Conservation (phyloP, 2,888 invertebrate species). For the Pristionchus maxplancki region DNA sequence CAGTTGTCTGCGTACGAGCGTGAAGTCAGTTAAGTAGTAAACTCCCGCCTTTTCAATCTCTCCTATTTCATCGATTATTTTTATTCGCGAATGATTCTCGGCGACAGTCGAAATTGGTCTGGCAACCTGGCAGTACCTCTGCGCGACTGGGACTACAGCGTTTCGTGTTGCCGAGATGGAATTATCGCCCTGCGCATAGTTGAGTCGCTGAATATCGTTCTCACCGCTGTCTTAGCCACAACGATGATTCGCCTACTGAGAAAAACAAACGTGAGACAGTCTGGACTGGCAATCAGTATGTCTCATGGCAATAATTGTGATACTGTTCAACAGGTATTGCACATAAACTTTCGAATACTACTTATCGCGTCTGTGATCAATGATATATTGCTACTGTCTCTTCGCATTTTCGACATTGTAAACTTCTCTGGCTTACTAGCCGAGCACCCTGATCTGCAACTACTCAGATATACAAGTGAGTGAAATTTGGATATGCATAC, state of each 20-base stretch:
- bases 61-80: not conserved
- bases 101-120: not conserved
- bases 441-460: not conserved
- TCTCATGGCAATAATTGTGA: not conserved
- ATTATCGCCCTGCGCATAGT: not conserved
- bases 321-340: not conserved
- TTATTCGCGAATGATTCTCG: not conserved
- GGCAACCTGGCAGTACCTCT: not conserved
- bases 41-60: too few relatives aligned
- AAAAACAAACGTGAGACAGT: not conserved
- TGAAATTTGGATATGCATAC: not conserved
- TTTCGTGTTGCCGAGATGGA: not conserved
- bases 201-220: not conserved
- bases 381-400: not conserved
- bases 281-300: too few relatives aligned
- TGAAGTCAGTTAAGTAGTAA: too few relatives aligned
- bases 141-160: not conserved
- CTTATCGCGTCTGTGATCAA: not conserved
- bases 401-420: not conserved
- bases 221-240: not conserved
- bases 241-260: not conserved
- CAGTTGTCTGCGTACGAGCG: too few relatives aligned
- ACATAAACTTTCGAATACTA: not conserved
- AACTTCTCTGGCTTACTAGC: not conserved
- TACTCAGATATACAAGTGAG: not conserved